Evolutionary conservation across 2,888 invertebrate genomes (phyloP).

Genomic region (Xanthorhoe designata): DNA sequence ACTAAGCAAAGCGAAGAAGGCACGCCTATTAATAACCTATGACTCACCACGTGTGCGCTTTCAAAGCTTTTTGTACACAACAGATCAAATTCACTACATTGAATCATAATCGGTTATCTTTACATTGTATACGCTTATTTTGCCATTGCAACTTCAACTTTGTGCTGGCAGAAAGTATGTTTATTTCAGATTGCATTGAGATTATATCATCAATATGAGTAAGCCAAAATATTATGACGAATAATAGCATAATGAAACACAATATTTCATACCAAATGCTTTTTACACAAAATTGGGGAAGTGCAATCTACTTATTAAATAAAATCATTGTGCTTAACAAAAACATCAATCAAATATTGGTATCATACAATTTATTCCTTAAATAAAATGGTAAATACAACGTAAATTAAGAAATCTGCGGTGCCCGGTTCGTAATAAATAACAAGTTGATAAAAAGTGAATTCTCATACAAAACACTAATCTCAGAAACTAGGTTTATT

Average conservation of each 20-base stretch:
- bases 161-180: background rate
- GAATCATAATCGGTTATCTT: slow-evolving; percentile 2
- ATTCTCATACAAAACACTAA: slow-evolving; percentile 8
- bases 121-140: background rate
- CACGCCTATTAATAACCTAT: slow-evolving; percentile 20
- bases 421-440: slow-evolving; percentile 4
- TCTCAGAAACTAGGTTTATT: slow-evolving; percentile 12
- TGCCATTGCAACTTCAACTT: background rate
- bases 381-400: slow-evolving; percentile 38
- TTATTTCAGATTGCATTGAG: background rate
- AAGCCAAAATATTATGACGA: slow-evolving; percentile 5
- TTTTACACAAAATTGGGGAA: slow-evolving; percentile 11
- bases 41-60: slow-evolving; percentile 25
- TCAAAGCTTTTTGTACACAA: slow-evolving; percentile 12
- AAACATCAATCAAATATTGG: slow-evolving; percentile 32
- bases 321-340: slow-evolving; percentile 24
- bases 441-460: background rate
- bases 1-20: slow-evolving; percentile 29
- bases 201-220: background rate
- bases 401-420: slow-evolving; percentile 30
- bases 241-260: slow-evolving; percentile 3
- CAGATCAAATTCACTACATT: background rate
- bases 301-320: slow-evolving; percentile 15
- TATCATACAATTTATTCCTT: slow-evolving; percentile 36
- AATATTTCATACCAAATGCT: slow-evolving; percentile 1